These are phyloP conservation scores for Lysandra bellargus DNA, from an alignment of 2,888 invertebrate genomes.

Conservation along the genomic window DNA sequence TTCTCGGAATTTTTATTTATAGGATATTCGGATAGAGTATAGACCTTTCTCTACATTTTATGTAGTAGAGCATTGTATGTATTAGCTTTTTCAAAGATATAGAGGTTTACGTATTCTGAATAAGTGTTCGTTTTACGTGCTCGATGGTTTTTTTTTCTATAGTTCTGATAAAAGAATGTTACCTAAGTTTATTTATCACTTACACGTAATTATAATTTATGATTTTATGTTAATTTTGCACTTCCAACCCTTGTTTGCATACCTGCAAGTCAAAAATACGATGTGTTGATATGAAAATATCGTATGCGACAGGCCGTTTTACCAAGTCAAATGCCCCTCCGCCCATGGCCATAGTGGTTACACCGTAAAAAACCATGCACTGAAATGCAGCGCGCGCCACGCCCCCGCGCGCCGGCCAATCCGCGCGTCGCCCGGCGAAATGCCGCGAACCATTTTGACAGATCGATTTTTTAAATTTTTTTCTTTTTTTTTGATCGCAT, in stretches of 20 bases:
- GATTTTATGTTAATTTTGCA: background rate
- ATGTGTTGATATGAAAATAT: constrained; percentile 18
- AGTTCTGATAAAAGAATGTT: too few species aligned
- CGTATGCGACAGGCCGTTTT: constrained; percentile 38
- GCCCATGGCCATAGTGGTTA: constrained; percentile 51
- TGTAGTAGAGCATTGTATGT: too few species aligned
- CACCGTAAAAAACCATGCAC: constrained; percentile 51
- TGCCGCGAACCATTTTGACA: constrained; percentile 77
- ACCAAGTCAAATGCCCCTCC: constrained; percentile 59
- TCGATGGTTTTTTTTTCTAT: too few species aligned
- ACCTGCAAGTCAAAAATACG: constrained; percentile 9
- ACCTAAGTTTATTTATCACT: too few species aligned
- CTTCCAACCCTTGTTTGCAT: constrained; percentile 18
- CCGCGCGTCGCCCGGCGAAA: constrained; percentile 58
- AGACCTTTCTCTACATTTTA: too few species aligned
- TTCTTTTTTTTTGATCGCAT: constrained; percentile 59
- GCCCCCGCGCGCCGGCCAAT: constrained; percentile 65
- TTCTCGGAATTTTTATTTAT: too few species aligned
- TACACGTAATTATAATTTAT: background rate
- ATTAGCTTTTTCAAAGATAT: too few species aligned
- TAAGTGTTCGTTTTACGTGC: too few species aligned
- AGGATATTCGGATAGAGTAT: too few species aligned
- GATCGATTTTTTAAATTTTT: constrained; percentile 68
- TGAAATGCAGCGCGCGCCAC: constrained; percentile 65
- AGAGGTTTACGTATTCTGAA: too few species aligned